These are phyloP conservation scores for Epirrhoe alternata DNA, from an alignment of 2,888 invertebrate genomes.

Conservation along the genomic window DNA sequence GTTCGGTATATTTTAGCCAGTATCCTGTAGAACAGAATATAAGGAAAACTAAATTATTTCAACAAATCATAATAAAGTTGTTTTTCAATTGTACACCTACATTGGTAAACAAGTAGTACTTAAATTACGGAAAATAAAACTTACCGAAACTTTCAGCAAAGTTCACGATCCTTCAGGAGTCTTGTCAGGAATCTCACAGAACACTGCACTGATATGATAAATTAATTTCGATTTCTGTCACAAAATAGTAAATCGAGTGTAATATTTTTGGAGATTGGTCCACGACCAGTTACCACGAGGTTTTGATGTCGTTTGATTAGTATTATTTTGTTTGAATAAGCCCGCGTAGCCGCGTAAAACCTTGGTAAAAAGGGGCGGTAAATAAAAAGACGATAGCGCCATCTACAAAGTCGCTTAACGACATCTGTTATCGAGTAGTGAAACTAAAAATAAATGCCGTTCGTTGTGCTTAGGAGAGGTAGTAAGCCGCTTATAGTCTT, in stretches of 20 bases:
- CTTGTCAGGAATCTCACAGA: constrained; percentile 13
- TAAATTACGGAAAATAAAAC: constrained; percentile 20
- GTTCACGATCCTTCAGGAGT: constrained; percentile 23
- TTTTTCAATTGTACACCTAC: no score
- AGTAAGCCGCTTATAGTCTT: no score
- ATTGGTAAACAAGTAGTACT: not conserved
- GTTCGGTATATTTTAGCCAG: no score
- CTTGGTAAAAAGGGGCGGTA: constrained; percentile 50
- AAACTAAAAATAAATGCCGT: constrained; percentile 19
- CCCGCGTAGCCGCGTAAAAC: constrained; percentile 66
- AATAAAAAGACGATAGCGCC: constrained; percentile 51
- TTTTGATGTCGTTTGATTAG: constrained; percentile 78
- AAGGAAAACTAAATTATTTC: not conserved
- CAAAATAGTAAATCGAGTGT: constrained; percentile 14
- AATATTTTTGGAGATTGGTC: constrained; percentile 42
- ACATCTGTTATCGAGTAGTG: constrained; percentile 64
- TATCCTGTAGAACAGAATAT: no score
- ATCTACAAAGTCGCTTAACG: constrained; percentile 49
- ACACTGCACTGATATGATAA: constrained; percentile 32
- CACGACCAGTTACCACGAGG: constrained; percentile 70
- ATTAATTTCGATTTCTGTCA: constrained; percentile 17
- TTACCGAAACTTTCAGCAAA: constrained; percentile 31
- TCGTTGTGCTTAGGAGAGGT: not conserved
- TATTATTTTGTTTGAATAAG: constrained; percentile 71
- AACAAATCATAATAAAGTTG: not conserved